Evolutionary conservation across 2,113 vertebrate genomes (phyloP), one percentile per base, ranked within the genome.

Genomic region (Malurus melanocephalus): DNA sequence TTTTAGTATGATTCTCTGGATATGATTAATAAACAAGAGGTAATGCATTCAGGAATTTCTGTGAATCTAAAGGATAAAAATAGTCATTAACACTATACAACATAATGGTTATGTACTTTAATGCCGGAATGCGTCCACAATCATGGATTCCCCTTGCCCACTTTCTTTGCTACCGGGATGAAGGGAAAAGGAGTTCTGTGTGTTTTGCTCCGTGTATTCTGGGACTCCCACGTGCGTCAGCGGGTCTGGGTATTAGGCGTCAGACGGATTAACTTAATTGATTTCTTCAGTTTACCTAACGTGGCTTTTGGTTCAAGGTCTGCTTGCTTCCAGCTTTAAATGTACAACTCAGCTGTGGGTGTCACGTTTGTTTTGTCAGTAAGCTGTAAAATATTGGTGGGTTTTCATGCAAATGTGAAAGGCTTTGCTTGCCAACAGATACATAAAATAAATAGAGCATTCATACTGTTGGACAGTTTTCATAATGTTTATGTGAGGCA

Each of bases 251-350:
- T 66, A 71, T 93, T 94, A 95, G 78, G 61, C 59, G 0, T 94
- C 87, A 93, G 71, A 56, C 90, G 90, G 94, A 92, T 96, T 94
- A 93, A 81, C 11, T 16, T 95, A 95, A 93, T 88, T 91, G 91
- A 94, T 95, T 91, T 91, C 87, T 94, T 73, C 85, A 85, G 77
- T 95, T 95, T 95, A 94, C 84, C 87, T 92, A 92, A 90, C 3
- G 3, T 78, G 90, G 80, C 93, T 96, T 93, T 90, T 94, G 86
- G 71, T 95, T 90, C 71, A 87, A 81, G 84, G 64, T 74, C 86
- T 91, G 59, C 71, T 82, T 82, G 55, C 67, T 90, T 82, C 74
- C 62, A 62, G 35, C 88, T 93, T 90, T 81, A 74, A 79, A 76
- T 60, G 35, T 82, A 40, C 76, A 87, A 84, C 42, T 84, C 61